Conservation (phyloP, 2,797 vertebrate species). For the Clarias fuscus region DNA sequence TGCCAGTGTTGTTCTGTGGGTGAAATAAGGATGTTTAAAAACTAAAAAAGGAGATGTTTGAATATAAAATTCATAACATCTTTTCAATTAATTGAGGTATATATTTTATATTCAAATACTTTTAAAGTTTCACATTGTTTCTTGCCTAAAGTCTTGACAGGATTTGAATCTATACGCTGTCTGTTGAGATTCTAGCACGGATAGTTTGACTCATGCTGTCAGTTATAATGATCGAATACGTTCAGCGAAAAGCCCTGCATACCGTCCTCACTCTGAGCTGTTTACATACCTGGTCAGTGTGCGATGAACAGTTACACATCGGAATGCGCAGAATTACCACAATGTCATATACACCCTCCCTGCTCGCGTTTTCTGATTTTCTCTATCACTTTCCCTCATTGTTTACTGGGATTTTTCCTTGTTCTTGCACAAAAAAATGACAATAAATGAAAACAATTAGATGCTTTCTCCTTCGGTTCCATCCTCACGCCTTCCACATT, state of each 20-base stretch:
- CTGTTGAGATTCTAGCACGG: constrained; percentile 40
- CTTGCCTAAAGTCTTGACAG: constrained; percentile 10
- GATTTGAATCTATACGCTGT: constrained; percentile 45
- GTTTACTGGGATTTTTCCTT: constrained; percentile 30
- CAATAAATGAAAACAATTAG: constrained; percentile 47
- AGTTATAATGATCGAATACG: constrained; percentile 50
- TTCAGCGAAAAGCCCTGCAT: constrained; percentile 59
- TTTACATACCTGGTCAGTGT: constrained; percentile 70
- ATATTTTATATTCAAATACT: background rate
- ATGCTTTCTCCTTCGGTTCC: constrained; percentile 60
- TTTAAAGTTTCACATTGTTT: background rate
- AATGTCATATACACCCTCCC: constrained; percentile 35
- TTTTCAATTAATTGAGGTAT: background rate
- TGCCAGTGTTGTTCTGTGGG: background rate
- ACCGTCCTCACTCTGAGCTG: constrained; percentile 58
- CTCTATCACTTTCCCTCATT: background rate
- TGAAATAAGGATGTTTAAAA: background rate
- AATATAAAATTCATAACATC: background rate
- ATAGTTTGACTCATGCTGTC: constrained; percentile 50
- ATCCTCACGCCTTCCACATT: constrained; percentile 61
- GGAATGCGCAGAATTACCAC: constrained; percentile 66
- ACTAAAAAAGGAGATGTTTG: constrained; percentile 5
- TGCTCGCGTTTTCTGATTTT: background rate
- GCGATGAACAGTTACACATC: constrained; percentile 63
- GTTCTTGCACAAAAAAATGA: constrained; percentile 30